These are phyloP conservation scores for Lasioglossum pauxillum DNA, from an alignment of 2,888 invertebrate species.

Conservation along the genomic window DNA sequence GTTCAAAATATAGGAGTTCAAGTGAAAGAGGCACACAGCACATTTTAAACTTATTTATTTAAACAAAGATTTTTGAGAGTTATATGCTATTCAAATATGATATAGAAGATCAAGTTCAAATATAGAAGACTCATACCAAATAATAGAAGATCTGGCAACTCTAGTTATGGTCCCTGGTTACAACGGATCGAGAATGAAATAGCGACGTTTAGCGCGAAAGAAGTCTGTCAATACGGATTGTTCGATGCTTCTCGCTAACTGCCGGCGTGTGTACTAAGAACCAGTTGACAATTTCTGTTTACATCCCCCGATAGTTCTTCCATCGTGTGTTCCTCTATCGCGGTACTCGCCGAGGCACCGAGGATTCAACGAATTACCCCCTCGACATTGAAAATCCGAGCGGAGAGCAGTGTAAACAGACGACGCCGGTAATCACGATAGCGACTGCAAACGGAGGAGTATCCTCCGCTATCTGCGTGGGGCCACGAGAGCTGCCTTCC, in stretches of 20 bases:
- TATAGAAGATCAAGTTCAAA: no score
- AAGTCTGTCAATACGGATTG: slow-evolving; percentile 9
- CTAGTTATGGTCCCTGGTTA: no score
- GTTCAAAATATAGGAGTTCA: no score
- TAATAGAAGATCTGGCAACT: no score
- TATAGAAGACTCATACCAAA: no score
- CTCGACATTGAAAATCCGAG: slow-evolving; percentile 46
- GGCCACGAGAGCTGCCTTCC: background rate
- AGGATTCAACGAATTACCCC: slow-evolving; percentile 33
- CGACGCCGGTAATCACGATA: slow-evolving; percentile 42
- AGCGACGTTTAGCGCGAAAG: background rate
- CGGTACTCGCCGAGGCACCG: slow-evolving; percentile 2
- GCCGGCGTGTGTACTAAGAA: background rate
- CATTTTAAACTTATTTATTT: no score
- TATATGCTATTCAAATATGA: no score
- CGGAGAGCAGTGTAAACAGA: slow-evolving; percentile 41
- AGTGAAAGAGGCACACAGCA: no score
- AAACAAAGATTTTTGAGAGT: no score
- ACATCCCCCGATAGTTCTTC: slow-evolving; percentile 1
- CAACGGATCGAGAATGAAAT: background rate
- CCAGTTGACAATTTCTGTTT: slow-evolving; percentile 29
- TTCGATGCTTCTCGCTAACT: slow-evolving; percentile 13
- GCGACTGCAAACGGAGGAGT: slow-evolving; percentile 31
- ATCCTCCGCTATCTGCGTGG: background rate
- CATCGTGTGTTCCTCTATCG: slow-evolving; percentile 1